Conservation (phyloP, 1,140 invertebrate species). For the Drosophila subpulchrella region DNA sequence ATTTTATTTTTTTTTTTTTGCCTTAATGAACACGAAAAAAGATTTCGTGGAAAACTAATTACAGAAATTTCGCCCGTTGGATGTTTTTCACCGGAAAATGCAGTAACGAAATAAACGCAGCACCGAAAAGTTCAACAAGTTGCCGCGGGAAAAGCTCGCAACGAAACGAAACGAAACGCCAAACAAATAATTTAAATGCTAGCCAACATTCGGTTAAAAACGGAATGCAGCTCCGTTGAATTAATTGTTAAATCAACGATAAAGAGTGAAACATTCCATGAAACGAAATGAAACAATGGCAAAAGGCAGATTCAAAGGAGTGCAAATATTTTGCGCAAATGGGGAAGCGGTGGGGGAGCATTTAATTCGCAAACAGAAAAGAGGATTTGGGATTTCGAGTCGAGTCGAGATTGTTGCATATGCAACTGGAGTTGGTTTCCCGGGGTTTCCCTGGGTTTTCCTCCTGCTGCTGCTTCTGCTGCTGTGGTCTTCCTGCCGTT, state of each 20-base stretch:
- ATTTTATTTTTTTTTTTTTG: neutral
- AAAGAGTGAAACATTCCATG: conserved; percentile 26
- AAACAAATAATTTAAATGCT: conserved; percentile 36
- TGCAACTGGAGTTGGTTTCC: conserved; percentile 32
- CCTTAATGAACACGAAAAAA: neutral
- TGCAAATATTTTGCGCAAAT: conserved; percentile 18
- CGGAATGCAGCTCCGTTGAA: conserved; percentile 28
- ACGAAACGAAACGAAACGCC: conserved; percentile 3
- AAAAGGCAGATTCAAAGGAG: conserved; percentile 28
- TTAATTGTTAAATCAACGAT: conserved; percentile 52
- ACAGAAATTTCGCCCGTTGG: conserved; percentile 13
- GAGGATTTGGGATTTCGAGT: conserved; percentile 32
- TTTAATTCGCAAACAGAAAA: conserved; percentile 51
- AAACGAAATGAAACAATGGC: conserved; percentile 20
- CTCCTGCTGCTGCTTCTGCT: conserved; percentile 30
- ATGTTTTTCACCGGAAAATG: conserved; percentile 9
- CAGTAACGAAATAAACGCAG: conserved; percentile 2
- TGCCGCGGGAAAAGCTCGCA: conserved; percentile 1
- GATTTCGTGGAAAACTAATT: conserved; percentile 26
- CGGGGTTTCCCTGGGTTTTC: conserved; percentile 12
- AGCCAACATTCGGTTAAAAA: conserved; percentile 31
- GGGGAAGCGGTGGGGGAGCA: conserved; percentile 2
- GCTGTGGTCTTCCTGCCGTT: conserved; percentile 64
- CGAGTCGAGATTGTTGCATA: conserved; percentile 44
- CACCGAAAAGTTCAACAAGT: conserved; percentile 24